Conservation (phyloP, 2,113 vertebrate species). For the Megaceryle maxima region DNA sequence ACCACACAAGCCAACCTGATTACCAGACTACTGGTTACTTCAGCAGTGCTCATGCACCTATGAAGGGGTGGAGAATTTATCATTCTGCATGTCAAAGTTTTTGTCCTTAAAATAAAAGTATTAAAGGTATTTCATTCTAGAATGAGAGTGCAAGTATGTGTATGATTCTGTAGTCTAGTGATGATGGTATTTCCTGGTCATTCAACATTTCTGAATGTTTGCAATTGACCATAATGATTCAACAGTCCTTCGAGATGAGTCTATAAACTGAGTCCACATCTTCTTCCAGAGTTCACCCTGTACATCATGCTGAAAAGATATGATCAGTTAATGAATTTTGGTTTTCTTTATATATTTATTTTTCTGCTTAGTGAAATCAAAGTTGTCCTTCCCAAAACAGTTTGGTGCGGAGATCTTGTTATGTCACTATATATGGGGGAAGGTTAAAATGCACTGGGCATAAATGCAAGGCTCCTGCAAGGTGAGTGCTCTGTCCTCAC, state of each 20-base stretch:
- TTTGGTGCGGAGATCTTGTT: neutral
- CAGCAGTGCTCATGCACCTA: neutral
- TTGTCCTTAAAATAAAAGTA: neutral
- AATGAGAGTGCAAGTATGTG: fast-evolving
- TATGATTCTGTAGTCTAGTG: neutral
- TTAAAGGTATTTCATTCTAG: neutral
- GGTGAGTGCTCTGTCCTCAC: neutral
- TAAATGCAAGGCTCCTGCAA: neutral
- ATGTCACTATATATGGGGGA: neutral
- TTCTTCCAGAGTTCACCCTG: neutral
- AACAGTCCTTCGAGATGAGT: neutral
- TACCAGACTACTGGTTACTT: neutral
- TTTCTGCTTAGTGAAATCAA: neutral
- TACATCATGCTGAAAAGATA: neutral
- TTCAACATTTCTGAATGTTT: neutral
- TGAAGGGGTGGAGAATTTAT: neutral
- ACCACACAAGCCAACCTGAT: neutral
- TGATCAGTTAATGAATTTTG: neutral
- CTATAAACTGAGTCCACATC: neutral
- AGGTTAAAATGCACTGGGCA: neutral
- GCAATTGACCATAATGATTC: neutral
- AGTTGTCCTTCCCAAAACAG: neutral
- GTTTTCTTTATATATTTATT: neutral
- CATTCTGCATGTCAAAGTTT: neutral
- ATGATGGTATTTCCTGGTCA: neutral